These are phyloP conservation scores for Lasioglossum malachurum DNA, from an alignment of 2,888 invertebrate genomes.

Conservation along the genomic window DNA sequence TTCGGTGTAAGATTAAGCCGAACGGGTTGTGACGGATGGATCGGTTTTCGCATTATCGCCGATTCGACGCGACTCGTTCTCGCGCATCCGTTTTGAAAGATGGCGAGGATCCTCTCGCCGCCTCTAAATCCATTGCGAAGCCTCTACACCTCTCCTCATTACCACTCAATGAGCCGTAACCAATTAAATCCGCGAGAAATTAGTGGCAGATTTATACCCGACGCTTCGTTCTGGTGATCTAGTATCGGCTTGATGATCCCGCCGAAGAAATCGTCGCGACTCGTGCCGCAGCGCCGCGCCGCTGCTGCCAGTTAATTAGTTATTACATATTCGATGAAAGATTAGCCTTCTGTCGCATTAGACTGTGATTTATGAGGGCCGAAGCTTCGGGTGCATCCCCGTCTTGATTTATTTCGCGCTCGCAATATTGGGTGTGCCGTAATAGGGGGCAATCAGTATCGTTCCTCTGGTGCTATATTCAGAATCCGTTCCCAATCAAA, in stretches of 20 bases:
- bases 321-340: slow-evolving; percentile 7
- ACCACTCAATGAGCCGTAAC: slow-evolving; percentile 44
- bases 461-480: not conserved
- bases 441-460: slow-evolving; percentile 4
- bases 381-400: not conserved
- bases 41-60: slow-evolving; percentile 11
- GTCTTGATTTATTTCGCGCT: not conserved
- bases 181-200: slow-evolving; percentile 53
- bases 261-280: not conserved
- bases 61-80: not conserved
- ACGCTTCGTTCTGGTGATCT: slow-evolving; percentile 24
- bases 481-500: not conserved
- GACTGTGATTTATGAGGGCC: not conserved
- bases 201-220: slow-evolving; percentile 22
- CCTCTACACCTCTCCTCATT: slow-evolving; percentile 24
- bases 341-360: not conserved
- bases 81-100: slow-evolving; percentile 8
- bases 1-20: not conserved
- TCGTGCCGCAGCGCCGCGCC: slow-evolving; percentile 7
- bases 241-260: slow-evolving; percentile 7
- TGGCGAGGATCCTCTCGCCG: not conserved
- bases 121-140: slow-evolving; percentile 10
- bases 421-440: not conserved
- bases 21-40: slow-evolving; percentile 23
- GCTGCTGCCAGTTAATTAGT: slow-evolving; percentile 11